Evolutionary conservation across 1,140 invertebrate species (phyloP).

Genomic region (Grapholita molesta): DNA sequence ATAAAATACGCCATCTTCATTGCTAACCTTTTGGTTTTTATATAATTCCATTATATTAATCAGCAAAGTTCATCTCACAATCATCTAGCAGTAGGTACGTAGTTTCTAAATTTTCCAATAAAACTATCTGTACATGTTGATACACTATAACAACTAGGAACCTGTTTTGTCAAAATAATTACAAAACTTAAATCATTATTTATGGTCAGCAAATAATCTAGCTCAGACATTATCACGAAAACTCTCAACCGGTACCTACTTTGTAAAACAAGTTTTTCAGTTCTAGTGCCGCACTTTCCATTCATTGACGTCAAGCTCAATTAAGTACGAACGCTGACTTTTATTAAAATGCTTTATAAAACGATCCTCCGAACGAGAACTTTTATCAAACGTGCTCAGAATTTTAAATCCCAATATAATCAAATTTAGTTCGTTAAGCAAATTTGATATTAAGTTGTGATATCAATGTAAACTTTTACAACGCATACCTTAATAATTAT

Average conservation of each 20-base stretch:
- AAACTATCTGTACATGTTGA: no score
- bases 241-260: constrained; percentile 37
- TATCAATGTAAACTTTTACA: neutral
- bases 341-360: neutral
- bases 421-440: neutral
- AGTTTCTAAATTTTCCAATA: no score
- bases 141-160: no score
- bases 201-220: neutral
- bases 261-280: constrained; percentile 47
- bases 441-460: neutral
- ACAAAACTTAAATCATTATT: neutral
- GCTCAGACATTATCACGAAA: neutral
- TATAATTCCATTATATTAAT: no score
- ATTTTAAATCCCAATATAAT: neutral
- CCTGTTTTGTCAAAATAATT: no score
- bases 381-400: neutral
- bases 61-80: no score
- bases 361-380: neutral
- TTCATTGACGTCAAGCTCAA: constrained; percentile 40
- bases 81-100: no score
- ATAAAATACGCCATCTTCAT: no score
- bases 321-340: neutral
- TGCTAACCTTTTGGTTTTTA: no score
- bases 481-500: neutral
- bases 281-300: constrained; percentile 35